Conservation (phyloP, 1,140 invertebrate genomes). For the Doryteuthis pealeii region DNA sequence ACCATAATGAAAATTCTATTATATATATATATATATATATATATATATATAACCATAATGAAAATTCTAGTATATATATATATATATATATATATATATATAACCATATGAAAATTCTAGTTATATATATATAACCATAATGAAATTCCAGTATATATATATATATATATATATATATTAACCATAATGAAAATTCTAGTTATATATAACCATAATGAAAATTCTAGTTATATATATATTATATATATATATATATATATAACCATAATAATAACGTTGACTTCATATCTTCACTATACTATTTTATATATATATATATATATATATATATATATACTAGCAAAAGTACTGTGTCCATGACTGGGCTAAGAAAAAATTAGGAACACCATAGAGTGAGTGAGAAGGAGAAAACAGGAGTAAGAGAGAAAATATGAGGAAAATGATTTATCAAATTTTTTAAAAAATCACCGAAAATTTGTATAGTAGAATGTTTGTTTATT, state of each 20-base stretch:
- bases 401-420: too few species aligned
- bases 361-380: too few species aligned
- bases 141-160: not conserved
- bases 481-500: too few species aligned
- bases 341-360: too few species aligned
- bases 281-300: not conserved
- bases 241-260: conserved; percentile 1
- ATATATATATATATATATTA: not conserved
- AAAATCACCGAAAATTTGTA: too few species aligned
- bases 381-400: too few species aligned
- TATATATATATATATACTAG: not conserved
- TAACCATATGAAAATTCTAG: too few species aligned
- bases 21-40: too few species aligned
- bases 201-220: not conserved
- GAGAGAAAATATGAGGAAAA: too few species aligned
- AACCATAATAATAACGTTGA: not conserved
- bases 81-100: conserved; percentile 1
- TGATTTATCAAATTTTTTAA: too few species aligned
- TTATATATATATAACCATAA: not conserved
- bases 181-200: not conserved
- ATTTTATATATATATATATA: not conserved
- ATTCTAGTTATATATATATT: not conserved
- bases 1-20: too few species aligned
- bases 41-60: too few species aligned
- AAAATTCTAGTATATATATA: not conserved